These are phyloP conservation scores for Lonchura striata DNA, from an alignment of 2,113 vertebrate species.

Conservation along the genomic window DNA sequence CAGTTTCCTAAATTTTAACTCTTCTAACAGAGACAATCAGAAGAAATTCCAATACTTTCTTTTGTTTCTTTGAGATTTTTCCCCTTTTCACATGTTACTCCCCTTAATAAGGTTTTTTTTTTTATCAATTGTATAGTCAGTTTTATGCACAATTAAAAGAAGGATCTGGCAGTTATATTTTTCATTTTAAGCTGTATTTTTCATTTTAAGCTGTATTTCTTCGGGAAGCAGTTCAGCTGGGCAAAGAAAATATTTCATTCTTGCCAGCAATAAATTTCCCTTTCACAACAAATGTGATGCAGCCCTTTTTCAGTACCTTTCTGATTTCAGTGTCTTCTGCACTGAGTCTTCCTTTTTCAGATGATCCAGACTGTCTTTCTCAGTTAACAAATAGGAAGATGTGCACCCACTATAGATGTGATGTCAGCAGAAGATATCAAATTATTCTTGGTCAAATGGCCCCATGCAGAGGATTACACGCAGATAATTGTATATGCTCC, in stretches of 20 bases:
- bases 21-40: not conserved
- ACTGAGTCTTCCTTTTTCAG: not conserved
- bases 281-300: not conserved
- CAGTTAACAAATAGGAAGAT: not conserved
- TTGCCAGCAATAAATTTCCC: not conserved
- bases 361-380: not conserved
- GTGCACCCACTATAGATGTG: not conserved
- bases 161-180: not conserved
- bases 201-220: not conserved
- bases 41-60: not conserved
- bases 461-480: not conserved
- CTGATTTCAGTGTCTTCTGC: not conserved
- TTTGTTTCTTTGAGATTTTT: not conserved
- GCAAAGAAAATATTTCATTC: not conserved
- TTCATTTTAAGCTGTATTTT: too few relatives aligned
- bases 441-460: fast-evolving
- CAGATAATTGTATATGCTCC: not conserved
- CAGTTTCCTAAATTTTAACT: conserved; percentile 3
- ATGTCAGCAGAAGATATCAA: not conserved
- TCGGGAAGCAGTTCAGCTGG: not conserved
- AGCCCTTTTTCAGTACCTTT: not conserved
- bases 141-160: not conserved
- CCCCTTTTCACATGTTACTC: not conserved
- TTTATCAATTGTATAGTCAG: not conserved
- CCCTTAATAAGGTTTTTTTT: not conserved